These are phyloP conservation scores for Pogoniulus pusillus DNA, from an alignment of 2,797 vertebrate genomes.

Conservation along the genomic window DNA sequence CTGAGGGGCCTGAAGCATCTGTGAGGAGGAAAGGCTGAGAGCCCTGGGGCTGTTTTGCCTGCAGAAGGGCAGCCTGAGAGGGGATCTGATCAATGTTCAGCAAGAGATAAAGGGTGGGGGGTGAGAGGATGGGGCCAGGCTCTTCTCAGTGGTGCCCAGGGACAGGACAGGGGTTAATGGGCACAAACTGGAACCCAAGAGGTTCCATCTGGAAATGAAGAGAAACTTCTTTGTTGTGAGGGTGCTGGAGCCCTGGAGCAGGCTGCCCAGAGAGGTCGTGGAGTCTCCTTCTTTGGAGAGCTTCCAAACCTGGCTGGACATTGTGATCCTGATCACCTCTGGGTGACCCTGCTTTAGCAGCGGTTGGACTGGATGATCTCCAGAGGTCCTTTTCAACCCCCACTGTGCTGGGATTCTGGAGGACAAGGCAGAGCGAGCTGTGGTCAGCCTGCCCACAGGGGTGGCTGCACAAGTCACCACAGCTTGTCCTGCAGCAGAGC, in stretches of 20 bases:
- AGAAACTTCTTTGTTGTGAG: no score
- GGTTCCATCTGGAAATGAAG: no score
- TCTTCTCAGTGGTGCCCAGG: no score
- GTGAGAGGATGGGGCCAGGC: no score
- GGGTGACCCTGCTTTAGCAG: not conserved
- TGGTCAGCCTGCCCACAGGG: accelerated
- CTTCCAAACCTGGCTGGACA: no score
- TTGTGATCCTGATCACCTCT: not conserved
- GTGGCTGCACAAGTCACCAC: not conserved
- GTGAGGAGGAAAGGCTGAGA: not conserved
- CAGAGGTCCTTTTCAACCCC: not conserved
- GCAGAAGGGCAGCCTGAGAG: not conserved
- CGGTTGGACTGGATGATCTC: not conserved
- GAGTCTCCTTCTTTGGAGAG: no score
- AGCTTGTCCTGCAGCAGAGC: not conserved
- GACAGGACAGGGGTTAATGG: no score
- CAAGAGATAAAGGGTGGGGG: no score
- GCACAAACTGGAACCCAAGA: no score
- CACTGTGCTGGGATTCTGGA: not conserved
- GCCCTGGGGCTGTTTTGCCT: not conserved
- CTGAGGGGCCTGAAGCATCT: not conserved
- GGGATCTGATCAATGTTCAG: no score
- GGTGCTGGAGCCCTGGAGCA: no score
- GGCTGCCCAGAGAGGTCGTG: no score
- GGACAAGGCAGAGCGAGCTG: not conserved